Evolutionary conservation across 1,140 invertebrate species (phyloP), one percentile per base, ranked within the genome.

Genomic region (Cotesia typhae): DNA sequence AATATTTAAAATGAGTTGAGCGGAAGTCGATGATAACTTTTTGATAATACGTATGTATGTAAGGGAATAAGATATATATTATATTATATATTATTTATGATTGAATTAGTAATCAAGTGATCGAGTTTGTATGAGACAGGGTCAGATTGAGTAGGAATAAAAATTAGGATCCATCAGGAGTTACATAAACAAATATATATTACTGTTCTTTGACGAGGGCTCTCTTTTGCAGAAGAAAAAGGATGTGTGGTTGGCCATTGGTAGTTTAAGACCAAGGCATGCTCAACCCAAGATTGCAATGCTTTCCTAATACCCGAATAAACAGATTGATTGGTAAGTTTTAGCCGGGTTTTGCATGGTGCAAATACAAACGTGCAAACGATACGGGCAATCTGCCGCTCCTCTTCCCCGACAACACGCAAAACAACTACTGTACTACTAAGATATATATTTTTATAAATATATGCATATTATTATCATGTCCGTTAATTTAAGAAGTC

Each of bases 141-240:
- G 41, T 47, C 41, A 47, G 41, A 47, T 9, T 47, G 57, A 7
- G 17, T 59, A 59, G 57, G 57, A 20, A 28, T 28, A 17, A 28
- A 28, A 12, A 12, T 59, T 59, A 59, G 57, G 57, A 28, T 59
- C 57, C 17, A 67, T 51, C 38, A 67, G 14, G 38, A 20, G 38
- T 71, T 59, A 72, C 81, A 79, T 76, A 83, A 82, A 85, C 28
- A 85, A 81, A 81, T 47, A 47, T 47, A 6, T 47, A 47, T 76
- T 85, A 80, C 82, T 85, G 81, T 86, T 70, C 84, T 86, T 86
- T 86, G 84, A 86, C 81, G 84, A 86, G 84, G 84, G 84, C 84
- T 86, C 84, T 86, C 84, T 86, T 86, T 86, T 86, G 77, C 84
- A 86, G 84, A 86, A 86, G 84, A 86, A 85, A 86, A 86, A 85